Evolutionary conservation across 2,113 vertebrate species (phyloP).

Genomic region (Corvus cornix): DNA sequence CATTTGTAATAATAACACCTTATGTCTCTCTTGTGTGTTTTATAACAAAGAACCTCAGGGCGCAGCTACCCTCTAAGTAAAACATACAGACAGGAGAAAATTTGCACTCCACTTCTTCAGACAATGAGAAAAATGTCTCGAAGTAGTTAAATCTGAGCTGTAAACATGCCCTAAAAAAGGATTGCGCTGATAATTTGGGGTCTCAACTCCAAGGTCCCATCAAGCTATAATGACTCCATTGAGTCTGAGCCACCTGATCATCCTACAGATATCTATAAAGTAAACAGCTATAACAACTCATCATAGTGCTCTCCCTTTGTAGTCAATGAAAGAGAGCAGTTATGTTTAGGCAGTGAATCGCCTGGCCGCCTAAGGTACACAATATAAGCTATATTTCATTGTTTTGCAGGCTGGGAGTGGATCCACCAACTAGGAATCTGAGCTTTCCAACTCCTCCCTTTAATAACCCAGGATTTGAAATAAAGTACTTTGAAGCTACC

Average conservation of each 20-base stretch:
- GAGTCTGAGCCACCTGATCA: neutral
- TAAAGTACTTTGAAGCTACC: neutral
- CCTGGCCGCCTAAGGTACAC: neutral
- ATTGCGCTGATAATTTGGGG: neutral
- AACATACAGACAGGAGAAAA: neutral
- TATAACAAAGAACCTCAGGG: slow-evolving; percentile 26
- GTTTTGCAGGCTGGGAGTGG: neutral
- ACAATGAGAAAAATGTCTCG: neutral
- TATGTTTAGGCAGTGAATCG: neutral
- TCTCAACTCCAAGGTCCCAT: neutral
- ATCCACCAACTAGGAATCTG: neutral
- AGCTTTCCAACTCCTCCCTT: neutral
- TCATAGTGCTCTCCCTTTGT: neutral
- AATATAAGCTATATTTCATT: neutral
- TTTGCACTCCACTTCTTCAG: neutral
- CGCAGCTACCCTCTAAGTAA: neutral
- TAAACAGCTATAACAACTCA: neutral
- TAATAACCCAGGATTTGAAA: neutral
- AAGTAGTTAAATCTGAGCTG: neutral
- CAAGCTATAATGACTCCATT: neutral
- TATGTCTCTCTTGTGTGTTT: neutral
- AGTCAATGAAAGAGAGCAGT: neutral
- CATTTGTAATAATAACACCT: neutral
- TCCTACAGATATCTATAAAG: neutral
- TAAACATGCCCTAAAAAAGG: neutral